These are phyloP conservation scores for Mystacornis crossleyi DNA, from an alignment of 2,113 vertebrate genomes.

Conservation along the genomic window DNA sequence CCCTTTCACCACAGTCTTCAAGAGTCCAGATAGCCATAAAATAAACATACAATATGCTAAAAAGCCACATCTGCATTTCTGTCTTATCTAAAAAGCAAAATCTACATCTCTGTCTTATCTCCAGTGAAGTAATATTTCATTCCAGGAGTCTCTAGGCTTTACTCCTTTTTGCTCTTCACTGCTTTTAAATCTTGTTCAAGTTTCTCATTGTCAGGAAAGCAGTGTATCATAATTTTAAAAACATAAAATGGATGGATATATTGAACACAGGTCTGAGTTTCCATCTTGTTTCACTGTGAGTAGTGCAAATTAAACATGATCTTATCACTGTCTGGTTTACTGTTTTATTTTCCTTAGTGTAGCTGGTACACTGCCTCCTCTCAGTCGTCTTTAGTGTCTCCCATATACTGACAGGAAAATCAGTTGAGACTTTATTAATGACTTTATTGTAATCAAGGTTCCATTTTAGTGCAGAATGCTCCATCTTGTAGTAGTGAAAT, in stretches of 20 bases:
- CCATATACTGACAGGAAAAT: constrained; percentile 7
- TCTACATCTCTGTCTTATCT: background rate
- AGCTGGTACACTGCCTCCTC: background rate
- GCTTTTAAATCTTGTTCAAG: background rate
- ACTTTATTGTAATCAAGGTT: constrained; percentile 67
- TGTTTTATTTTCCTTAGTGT: background rate
- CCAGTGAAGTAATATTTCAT: background rate
- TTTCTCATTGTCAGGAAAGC: background rate
- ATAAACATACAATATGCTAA: background rate
- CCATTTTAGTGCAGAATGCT: constrained; percentile 54
- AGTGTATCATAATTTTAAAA: background rate
- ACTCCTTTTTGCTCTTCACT: background rate
- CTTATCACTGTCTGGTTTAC: background rate
- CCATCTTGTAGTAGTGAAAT: constrained; percentile 66
- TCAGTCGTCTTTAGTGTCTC: constrained; percentile 20
- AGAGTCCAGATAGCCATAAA: background rate
- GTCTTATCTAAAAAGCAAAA: background rate
- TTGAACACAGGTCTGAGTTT: background rate
- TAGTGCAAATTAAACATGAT: background rate
- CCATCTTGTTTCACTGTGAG: background rate
- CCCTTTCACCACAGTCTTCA: background rate
- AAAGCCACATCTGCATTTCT: background rate
- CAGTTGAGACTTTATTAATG: constrained; percentile 60
- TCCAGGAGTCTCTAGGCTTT: background rate
- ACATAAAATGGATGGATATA: background rate